Evolutionary conservation across 1,140 invertebrate genomes (phyloP).

Genomic region (Trissolcus basalis): DNA sequence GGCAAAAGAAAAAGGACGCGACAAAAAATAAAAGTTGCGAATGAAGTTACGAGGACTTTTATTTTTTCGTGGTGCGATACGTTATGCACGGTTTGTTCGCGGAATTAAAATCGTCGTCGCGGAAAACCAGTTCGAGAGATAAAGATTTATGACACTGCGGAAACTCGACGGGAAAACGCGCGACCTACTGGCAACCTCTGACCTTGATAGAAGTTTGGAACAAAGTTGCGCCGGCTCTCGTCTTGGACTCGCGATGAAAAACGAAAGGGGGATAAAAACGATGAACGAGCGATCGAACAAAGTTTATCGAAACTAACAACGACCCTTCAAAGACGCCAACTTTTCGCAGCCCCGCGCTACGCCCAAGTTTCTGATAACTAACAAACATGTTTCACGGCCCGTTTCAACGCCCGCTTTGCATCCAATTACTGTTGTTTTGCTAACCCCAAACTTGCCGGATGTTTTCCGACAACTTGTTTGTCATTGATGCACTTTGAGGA

Average conservation of each 20-base stretch:
- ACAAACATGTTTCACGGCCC: constrained; percentile 31
- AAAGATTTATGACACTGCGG: constrained; percentile 70
- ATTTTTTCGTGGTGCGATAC: constrained; percentile 22
- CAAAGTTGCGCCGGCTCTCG: constrained; percentile 66
- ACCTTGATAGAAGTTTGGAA: constrained; percentile 74
- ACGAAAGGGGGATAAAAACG: constrained; percentile 63
- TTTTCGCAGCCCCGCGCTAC: constrained; percentile 38
- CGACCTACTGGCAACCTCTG: constrained; percentile 69
- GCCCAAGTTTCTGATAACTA: constrained; percentile 46
- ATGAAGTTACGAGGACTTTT: constrained; percentile 43
- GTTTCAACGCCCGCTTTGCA: constrained; percentile 24
- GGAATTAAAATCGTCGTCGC: constrained; percentile 60
- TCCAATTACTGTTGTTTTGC: constrained; percentile 55
- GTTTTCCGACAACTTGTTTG: constrained; percentile 19
- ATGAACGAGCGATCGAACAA: constrained; percentile 70
- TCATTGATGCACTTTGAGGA: constrained; percentile 4
- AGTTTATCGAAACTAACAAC: constrained; percentile 68
- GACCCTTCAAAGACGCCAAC: constrained; percentile 66
- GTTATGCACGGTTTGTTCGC: constrained; percentile 52
- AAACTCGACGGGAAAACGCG: constrained; percentile 61
- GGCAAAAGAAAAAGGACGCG: constrained; percentile 21
- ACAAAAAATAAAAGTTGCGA: constrained; percentile 33
- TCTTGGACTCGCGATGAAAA: constrained; percentile 51
- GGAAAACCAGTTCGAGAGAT: constrained; percentile 62
- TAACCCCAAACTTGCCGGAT: constrained; percentile 55